phyloP scores from a whole-genome alignment of 2,797 vertebrate genomes.

The Varecia variegata region DNA sequence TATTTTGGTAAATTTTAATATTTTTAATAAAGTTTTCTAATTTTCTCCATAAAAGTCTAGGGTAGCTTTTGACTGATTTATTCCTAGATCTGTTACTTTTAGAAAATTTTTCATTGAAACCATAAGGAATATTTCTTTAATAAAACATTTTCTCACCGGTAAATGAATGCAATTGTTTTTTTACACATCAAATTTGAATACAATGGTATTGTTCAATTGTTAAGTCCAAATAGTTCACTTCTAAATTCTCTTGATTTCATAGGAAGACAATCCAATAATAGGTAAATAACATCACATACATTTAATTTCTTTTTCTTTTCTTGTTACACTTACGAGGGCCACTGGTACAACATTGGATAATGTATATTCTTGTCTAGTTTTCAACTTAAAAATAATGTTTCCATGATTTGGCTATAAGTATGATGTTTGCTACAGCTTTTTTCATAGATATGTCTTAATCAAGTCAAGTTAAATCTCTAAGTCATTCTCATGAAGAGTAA shows the following conservation, averaged over 20 bases:
- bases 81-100: not conserved
- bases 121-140: not conserved
- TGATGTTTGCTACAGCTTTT: not conserved
- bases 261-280: not conserved
- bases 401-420: not conserved
- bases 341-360: not conserved
- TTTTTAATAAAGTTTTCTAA: not conserved
- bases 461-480: not conserved
- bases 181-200: not conserved
- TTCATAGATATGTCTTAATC: not conserved
- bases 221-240: not conserved
- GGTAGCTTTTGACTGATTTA: not conserved
- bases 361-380: not conserved
- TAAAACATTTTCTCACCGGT: not conserved
- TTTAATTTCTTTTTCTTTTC: not conserved
- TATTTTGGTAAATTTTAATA: not conserved
- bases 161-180: not conserved
- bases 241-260: not conserved
- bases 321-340: not conserved
- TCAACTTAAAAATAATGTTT: not conserved
- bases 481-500: not conserved
- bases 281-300: not conserved
- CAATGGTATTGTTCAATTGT: not conserved
- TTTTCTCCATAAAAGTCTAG: not conserved
- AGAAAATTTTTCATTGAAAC: not conserved